Percentiles rank a stretch among this genome's conserved stretches.
phyloP scores from a whole-genome alignment of 2,888 invertebrate species.

The Latheticus oryzae region DNA sequence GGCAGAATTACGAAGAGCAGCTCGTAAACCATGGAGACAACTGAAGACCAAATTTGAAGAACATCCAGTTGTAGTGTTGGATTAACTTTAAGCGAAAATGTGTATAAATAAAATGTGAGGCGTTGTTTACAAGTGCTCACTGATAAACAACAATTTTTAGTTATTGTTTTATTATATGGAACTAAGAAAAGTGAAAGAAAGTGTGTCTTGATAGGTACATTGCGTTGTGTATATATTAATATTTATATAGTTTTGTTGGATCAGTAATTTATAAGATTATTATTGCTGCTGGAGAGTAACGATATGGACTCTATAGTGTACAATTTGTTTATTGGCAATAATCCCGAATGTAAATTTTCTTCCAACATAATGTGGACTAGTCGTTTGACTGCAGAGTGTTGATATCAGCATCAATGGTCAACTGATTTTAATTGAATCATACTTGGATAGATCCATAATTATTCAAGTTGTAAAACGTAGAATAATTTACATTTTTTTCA shows the following conservation, averaged over 20 bases:
- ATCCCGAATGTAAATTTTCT: constrained; percentile 51
- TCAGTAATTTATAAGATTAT: constrained; percentile 42
- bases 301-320: constrained; percentile 54
- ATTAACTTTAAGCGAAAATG: constrained; percentile 72
- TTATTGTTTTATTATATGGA: too few relatives aligned
- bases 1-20: constrained; percentile 83
- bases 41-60: constrained; percentile 67
- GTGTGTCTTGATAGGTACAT: constrained; percentile 9
- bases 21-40: constrained; percentile 86
- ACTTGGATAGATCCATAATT: constrained; percentile 52
- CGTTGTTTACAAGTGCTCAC: constrained; percentile 57
- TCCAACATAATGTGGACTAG: too few relatives aligned
- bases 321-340: constrained; percentile 58
- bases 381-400: constrained; percentile 32
- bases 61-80: constrained; percentile 78
- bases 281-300: constrained; percentile 51
- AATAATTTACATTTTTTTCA: constrained; percentile 78
- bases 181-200: too few relatives aligned
- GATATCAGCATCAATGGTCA: constrained; percentile 48
- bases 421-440: constrained; percentile 53
- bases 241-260: constrained; percentile 41
- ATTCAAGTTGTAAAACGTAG: constrained; percentile 65
- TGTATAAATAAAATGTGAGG: constrained; percentile 36
- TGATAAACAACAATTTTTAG: constrained; percentile 49
- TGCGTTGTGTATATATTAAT: constrained; percentile 39